Conservation (phyloP, 2,888 invertebrate genomes). For the Cephalotes varians region DNA sequence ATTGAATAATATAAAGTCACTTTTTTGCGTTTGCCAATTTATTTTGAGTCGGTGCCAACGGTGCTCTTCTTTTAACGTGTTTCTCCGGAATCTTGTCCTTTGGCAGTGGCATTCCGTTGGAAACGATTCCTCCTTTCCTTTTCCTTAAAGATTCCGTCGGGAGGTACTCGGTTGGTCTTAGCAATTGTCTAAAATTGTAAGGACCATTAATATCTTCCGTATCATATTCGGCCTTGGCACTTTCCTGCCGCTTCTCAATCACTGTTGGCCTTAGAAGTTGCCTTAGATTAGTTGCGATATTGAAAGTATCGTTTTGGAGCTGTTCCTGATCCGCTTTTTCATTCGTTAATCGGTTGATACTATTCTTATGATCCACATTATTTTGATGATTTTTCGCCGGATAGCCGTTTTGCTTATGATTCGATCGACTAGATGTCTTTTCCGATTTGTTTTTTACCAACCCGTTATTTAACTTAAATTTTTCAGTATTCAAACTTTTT, state of each 20-base stretch:
- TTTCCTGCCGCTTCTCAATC: slow-evolving; percentile 71
- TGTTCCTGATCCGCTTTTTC: slow-evolving; percentile 58
- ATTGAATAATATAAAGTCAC: slow-evolving; percentile 43
- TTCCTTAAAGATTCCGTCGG: slow-evolving; percentile 91
- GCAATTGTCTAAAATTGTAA: slow-evolving; percentile 89
- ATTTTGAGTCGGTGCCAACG: slow-evolving; percentile 78
- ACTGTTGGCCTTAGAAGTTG: slow-evolving; percentile 78
- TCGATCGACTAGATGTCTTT: not conserved
- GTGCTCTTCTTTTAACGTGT: slow-evolving; percentile 81
- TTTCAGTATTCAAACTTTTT: slow-evolving; percentile 1
- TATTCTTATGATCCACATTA: slow-evolving; percentile 45
- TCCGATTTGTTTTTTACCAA: slow-evolving; percentile 26
- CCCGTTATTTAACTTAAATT: slow-evolving; percentile 11
- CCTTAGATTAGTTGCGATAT: slow-evolving; percentile 75
- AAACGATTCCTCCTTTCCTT: slow-evolving; percentile 86
- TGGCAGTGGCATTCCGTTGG: slow-evolving; percentile 70
- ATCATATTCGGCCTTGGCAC: slow-evolving; percentile 81
- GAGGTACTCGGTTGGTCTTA: slow-evolving; percentile 89
- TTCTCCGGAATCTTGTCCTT: slow-evolving; percentile 79
- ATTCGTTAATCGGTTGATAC: slow-evolving; percentile 54
- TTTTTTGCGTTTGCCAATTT: slow-evolving; percentile 69
- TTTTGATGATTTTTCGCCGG: slow-evolving; percentile 49
- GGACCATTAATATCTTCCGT: slow-evolving; percentile 89
- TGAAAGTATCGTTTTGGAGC: slow-evolving; percentile 67
- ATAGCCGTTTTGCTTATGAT: slow-evolving; percentile 47